These are phyloP conservation scores for Nephrotoma appendiculata DNA, from an alignment of 2,888 invertebrate genomes.

Conservation along the genomic window DNA sequence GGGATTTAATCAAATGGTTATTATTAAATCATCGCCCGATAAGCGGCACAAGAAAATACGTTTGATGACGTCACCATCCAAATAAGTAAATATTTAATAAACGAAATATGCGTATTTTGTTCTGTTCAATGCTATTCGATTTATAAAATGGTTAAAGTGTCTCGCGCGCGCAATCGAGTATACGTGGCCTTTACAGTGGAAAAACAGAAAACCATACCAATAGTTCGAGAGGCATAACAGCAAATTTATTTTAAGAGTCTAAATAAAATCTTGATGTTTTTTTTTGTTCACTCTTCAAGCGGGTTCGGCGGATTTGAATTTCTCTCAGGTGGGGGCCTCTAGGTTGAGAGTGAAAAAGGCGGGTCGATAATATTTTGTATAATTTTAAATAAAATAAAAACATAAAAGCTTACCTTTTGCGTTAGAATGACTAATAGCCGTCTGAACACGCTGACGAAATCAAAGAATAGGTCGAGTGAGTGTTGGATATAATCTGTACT, in stretches of 20 bases:
- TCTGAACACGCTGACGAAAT: constrained; percentile 88
- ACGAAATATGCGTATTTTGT: not conserved
- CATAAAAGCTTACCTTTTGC: constrained; percentile 52
- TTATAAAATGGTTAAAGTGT: not conserved
- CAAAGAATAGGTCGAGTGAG: constrained; percentile 86
- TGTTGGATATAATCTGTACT: constrained; percentile 88
- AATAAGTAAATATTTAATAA: not conserved
- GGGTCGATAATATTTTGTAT: not conserved
- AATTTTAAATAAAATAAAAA: too few species aligned
- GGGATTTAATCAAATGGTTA: not conserved
- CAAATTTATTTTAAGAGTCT: not conserved
- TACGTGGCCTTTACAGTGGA: not conserved
- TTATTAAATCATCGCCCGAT: not conserved
- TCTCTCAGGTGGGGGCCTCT: not conserved
- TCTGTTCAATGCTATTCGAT: not conserved
- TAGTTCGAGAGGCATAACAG: not conserved
- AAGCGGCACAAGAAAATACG: not conserved
- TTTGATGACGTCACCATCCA: not conserved
- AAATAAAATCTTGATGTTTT: not conserved
- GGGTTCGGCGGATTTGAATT: not conserved
- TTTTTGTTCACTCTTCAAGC: not conserved
- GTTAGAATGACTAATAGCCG: constrained; percentile 79
- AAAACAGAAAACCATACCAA: not conserved
- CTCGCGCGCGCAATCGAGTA: not conserved
- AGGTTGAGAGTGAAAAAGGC: not conserved